Percentiles rank a stretch among this genome's conserved stretches.
These are phyloP conservation scores for Ormyrus pomaceus DNA, from an alignment of 2,888 invertebrate genomes.

Conservation along the genomic window DNA sequence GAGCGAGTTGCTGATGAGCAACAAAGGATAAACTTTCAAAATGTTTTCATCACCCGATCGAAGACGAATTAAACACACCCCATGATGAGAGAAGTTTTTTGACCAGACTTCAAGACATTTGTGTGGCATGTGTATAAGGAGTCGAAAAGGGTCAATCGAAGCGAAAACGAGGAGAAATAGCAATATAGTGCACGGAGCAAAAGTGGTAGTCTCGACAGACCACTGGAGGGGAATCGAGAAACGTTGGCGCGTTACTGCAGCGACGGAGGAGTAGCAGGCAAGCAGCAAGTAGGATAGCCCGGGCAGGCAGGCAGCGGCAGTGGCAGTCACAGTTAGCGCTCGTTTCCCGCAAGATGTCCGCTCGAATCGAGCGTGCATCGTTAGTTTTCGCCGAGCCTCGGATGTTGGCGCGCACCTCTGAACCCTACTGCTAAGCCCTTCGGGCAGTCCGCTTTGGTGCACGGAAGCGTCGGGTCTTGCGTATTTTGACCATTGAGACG, in stretches of 20 bases:
- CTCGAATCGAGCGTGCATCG: conserved; percentile 9
- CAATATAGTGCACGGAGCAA: background rate
- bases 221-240: conserved; percentile 22
- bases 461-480: background rate
- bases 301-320: background rate
- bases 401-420: conserved; percentile 7
- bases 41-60: too few relatives aligned
- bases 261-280: background rate
- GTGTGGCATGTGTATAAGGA: background rate
- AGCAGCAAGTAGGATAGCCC: background rate
- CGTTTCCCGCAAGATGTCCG: conserved; percentile 29
- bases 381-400: conserved; percentile 15
- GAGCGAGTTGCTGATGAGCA: too few relatives aligned
- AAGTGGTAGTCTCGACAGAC: conserved; percentile 9
- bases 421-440: too few relatives aligned
- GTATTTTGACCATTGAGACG: too few relatives aligned
- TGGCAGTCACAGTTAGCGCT: background rate
- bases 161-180: background rate
- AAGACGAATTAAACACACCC: too few relatives aligned
- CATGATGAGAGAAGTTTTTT: too few relatives aligned
- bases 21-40: too few relatives aligned
- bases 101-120: too few relatives aligned
- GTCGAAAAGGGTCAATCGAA: background rate
- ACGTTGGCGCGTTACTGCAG: conserved; percentile 26
- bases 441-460: too few relatives aligned